Evolutionary conservation across 2,113 vertebrate genomes (phyloP), one percentile per base, ranked within the genome.

Genomic region (Garra rufa): DNA sequence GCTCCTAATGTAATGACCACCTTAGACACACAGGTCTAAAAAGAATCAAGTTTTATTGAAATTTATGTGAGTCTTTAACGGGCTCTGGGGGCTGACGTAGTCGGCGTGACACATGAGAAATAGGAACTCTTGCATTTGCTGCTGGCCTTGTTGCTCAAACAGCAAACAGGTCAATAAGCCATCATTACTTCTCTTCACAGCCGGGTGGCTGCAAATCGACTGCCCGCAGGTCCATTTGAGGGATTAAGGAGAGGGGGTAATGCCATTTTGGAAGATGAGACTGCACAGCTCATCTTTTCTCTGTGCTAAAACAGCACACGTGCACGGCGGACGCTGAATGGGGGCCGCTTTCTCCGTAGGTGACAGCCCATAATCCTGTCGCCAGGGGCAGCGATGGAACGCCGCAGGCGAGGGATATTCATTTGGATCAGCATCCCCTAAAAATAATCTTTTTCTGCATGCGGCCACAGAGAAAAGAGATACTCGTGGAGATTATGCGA

Each of bases 111-210:
- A 74, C 14, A 81, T 90, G 88, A 92, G 86, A 89, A 92, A 92
- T 90, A 93, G 93, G 92, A 94, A 91, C 88, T 90, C 85, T 91
- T 88, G 87, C 87, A 73, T 90, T 92, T 88, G 85, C 88, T 88
- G 88, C 91, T 91, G 91, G 93, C 92, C 93, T 92, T 86, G 38
- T 92, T 91, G 90, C 91, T 94, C 95, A 85, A 94, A 94, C 91
- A 92, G 92, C 91, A 92, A 92, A 92, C 93, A 94, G 96, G 95
- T 97, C 97, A 97, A 97, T 96, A 96, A 96, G 94, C 94, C 94
- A 96, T 97, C 95, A 96, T 96, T 96, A 95, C 92, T 95, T 93
- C 88, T 92, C 93, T 94, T 96, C 95, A 97, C 95, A 96, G 94
- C 93, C 92, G 91, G 89, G 93, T 96, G 94, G 88, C 92, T 94